phyloP scores from a whole-genome alignment of 1,140 invertebrate genomes.

The Dendrolimus punctatus region DNA sequence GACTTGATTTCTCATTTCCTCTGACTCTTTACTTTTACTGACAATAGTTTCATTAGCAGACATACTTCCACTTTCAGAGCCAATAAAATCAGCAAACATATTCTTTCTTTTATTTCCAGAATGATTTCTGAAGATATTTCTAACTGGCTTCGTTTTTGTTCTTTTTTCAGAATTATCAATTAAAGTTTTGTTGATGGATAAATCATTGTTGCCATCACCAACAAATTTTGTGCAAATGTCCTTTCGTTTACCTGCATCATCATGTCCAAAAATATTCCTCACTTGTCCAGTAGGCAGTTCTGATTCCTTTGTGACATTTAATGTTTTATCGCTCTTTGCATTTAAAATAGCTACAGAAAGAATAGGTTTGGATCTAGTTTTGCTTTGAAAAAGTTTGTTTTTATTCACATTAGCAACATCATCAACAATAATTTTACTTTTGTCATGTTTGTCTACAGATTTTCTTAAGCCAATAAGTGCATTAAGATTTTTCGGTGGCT shows the following conservation, averaged over 20 bases:
- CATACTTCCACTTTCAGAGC: conserved; percentile 44
- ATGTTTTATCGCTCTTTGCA: conserved; percentile 41
- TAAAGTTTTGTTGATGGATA: conserved; percentile 41
- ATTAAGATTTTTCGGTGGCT: conserved; percentile 31
- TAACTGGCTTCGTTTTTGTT: conserved; percentile 25
- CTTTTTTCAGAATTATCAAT: conserved; percentile 40
- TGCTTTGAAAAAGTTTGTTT: conserved; percentile 39
- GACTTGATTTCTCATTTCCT: neutral
- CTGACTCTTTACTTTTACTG: conserved; percentile 45
- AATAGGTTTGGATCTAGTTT: conserved; percentile 29
- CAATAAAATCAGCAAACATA: conserved; percentile 51
- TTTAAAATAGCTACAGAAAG: conserved; percentile 44
- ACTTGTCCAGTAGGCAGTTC: too few relatives aligned
- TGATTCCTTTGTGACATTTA: conserved; percentile 17
- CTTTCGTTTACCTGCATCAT: too few relatives aligned
- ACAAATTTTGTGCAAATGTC: too few relatives aligned
- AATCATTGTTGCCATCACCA: conserved; percentile 8
- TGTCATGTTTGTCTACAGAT: conserved; percentile 27
- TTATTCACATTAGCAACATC: conserved; percentile 31
- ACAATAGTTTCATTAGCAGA: conserved; percentile 40
- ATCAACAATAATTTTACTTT: conserved; percentile 27
- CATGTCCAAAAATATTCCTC: too few relatives aligned
- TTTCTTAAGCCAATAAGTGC: conserved; percentile 35
- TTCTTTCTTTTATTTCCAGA: conserved; percentile 44
- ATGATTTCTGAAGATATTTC: conserved; percentile 43